Base-by-base conservation (phyloP, 1,140 invertebrate genomes). In the Coboldia fuscipes region DNA sequence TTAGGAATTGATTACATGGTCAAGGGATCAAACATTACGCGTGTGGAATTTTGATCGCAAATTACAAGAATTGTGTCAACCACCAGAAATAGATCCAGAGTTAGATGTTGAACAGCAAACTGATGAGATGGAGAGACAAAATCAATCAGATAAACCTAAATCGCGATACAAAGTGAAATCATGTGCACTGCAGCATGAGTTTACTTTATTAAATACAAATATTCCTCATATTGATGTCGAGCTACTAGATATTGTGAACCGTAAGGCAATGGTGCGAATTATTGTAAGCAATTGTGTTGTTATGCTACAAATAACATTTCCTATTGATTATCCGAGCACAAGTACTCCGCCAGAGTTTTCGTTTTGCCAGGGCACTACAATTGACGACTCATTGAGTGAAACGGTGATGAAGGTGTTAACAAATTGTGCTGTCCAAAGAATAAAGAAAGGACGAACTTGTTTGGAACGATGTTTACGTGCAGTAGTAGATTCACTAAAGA, bases 1-100 rank as follows among this genome's bases (percentile, higher is more conserved):
- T 44, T 77, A 77, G 56, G 82, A 96, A 51, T 52, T 96, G n/a
- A 71, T 96, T 0, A 94, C 88, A 1, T 97, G 88, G 89, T 89
- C 84, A 0, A 76, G 85, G 49, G 89, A 96, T 65, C 84, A 92
- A 44, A 86, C 73, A 32, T 61, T 97, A 15, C 61, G 90, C 34
- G 73, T 94, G 13, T 94, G 88, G 77, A 75, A 75, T 48, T 79
- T 94, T 42, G 81, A 88, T 53, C 68, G 75, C 18, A 73, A 75
- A 40, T 59, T 93, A 34, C 69, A 84, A 41, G 84, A 82, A 50
- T 57, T 70, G 39, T 73, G 70, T 33, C 47, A 51, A 24, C 48
- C 66, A 59, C 22, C 60, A 30, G 33, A 47, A 27, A 27, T 27
- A 10, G 14, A 27, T 4, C 4, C 24, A n/a, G 14, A 27, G 14